These are phyloP conservation scores for Austrolebias charrua DNA, from an alignment of 2,797 vertebrate genomes.

Conservation along the genomic window DNA sequence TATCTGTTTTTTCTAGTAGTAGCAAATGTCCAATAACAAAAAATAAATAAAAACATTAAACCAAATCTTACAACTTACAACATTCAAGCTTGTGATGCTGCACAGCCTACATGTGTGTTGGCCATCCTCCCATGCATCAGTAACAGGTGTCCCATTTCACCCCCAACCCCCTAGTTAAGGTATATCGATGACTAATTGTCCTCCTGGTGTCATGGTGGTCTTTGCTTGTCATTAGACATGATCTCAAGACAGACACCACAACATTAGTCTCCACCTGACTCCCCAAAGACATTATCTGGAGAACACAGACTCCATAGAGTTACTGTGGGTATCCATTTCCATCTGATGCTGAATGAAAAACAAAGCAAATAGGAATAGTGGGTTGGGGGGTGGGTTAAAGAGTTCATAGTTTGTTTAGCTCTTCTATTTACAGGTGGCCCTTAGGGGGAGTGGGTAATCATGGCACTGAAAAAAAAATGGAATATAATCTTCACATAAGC, in stretches of 20 bases:
- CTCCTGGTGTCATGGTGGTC: conserved; percentile 57
- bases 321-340: conserved; percentile 70
- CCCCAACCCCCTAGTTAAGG: conserved; percentile 24
- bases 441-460: conserved; percentile 50
- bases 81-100: conserved; percentile 1
- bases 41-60: too few relatives aligned
- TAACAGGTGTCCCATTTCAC: conserved; percentile 55
- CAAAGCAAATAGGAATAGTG: conserved; percentile 53
- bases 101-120: conserved; percentile 2
- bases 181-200: conserved; percentile 50
- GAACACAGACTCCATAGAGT: conserved; percentile 70
- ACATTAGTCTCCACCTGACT: conserved; percentile 53
- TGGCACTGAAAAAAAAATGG: conserved; percentile 47
- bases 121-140: conserved; percentile 41
- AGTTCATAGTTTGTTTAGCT: conserved; percentile 60
- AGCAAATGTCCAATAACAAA: not conserved
- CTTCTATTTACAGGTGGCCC: conserved; percentile 47
- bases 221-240: conserved; percentile 53
- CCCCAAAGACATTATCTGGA: conserved; percentile 56
- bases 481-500: conserved; percentile 42
- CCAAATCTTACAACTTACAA: not conserved
- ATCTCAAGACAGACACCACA: conserved; percentile 59
- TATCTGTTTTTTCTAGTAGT: not conserved
- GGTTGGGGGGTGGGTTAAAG: conserved; percentile 59
- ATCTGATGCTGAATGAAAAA: conserved; percentile 65